Evolutionary conservation across 2,113 vertebrate genomes (phyloP).

Genomic region (Corythoichthys haematopterus): DNA sequence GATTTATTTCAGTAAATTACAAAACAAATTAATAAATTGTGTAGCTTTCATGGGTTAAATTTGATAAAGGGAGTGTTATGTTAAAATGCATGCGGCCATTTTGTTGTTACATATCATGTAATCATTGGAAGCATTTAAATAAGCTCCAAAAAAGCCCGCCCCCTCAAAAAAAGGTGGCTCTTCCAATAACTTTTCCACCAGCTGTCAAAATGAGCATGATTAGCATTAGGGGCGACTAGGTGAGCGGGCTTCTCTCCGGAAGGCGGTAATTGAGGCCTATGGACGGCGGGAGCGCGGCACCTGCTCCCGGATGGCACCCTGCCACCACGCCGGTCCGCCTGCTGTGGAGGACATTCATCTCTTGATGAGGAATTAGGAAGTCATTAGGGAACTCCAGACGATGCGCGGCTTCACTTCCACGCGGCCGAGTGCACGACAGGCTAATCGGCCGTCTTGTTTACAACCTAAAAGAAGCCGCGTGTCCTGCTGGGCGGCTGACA

Average conservation of each 20-base stretch:
- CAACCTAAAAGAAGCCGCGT: constrained; percentile 8
- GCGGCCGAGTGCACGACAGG: neutral
- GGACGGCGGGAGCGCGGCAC: constrained; percentile 62
- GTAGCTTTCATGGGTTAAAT: neutral
- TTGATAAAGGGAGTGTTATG: neutral
- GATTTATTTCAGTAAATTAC: neutral
- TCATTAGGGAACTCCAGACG: constrained; percentile 65
- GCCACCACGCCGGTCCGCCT: constrained; percentile 65
- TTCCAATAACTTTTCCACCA: neutral
- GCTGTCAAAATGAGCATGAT: constrained; percentile 1
- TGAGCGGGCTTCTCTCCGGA: constrained; percentile 9
- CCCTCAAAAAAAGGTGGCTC: neutral
- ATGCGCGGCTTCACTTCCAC: constrained; percentile 46
- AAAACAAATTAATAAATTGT: neutral
- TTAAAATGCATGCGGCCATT: neutral
- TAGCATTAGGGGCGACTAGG: constrained; percentile 4
- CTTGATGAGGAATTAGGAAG: constrained; percentile 73
- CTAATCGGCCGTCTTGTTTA: constrained; percentile 22
- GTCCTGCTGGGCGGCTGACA: neutral
- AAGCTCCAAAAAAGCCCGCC: neutral
- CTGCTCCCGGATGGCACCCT: constrained; percentile 67
- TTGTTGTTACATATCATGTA: neutral
- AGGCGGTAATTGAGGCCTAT: constrained; percentile 60
- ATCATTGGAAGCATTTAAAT: neutral
- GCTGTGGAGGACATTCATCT: constrained; percentile 63